Evolutionary conservation across 1,140 invertebrate species (phyloP).

Genomic region (Grapholita molesta): DNA sequence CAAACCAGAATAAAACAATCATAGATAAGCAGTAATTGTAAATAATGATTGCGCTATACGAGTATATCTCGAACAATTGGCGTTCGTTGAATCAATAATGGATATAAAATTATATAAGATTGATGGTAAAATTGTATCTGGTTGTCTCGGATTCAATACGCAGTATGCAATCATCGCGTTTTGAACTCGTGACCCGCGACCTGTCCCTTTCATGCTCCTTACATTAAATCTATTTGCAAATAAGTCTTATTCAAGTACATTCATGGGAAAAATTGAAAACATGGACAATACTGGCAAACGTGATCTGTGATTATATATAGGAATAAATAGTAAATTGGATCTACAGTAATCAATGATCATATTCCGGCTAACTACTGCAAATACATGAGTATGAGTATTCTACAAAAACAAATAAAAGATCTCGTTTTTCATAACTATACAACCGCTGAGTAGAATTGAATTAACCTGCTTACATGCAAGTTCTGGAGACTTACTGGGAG

Average conservation of each 20-base stretch:
- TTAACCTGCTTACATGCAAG: background rate
- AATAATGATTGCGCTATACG: slow-evolving; percentile 26
- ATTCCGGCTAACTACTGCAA: too few relatives aligned
- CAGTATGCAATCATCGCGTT: slow-evolving; percentile 31
- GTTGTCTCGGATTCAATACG: slow-evolving; percentile 41
- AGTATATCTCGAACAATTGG: slow-evolving; percentile 25
- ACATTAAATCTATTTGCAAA: slow-evolving; percentile 23
- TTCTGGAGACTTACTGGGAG: background rate
- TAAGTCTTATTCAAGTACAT: background rate
- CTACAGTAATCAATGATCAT: too few relatives aligned
- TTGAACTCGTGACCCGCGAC: slow-evolving; percentile 42
- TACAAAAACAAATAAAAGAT: too few relatives aligned
- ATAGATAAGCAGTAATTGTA: slow-evolving; percentile 31
- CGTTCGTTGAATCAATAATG: slow-evolving; percentile 38
- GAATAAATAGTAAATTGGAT: too few relatives aligned
- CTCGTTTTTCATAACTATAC: too few relatives aligned
- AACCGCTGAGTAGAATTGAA: too few relatives aligned
- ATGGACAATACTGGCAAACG: too few relatives aligned
- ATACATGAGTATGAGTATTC: too few relatives aligned
- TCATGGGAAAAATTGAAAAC: background rate
- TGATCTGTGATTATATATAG: too few relatives aligned
- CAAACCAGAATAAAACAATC: slow-evolving; percentile 24
- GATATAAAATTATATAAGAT: slow-evolving; percentile 47
- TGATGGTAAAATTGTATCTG: slow-evolving; percentile 29
- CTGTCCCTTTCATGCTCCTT: slow-evolving; percentile 50